Conservation (phyloP, 2,797 vertebrate species). For the Chloroceryle inda region DNA sequence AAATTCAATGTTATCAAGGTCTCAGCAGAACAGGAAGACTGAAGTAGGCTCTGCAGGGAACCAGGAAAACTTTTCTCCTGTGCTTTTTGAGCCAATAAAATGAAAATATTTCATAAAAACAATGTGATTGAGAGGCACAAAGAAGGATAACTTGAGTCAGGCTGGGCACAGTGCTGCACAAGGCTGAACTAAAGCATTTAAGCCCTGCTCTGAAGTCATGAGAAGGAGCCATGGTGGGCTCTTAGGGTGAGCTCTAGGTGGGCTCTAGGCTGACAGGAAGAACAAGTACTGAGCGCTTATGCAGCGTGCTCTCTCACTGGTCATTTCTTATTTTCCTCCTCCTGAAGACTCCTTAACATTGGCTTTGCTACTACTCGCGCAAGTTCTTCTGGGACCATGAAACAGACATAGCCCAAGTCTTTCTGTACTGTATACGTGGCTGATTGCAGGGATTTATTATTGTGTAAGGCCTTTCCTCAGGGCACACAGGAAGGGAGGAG, state of each 20-base stretch:
- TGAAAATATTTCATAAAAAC: not conserved
- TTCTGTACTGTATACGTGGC: not conserved
- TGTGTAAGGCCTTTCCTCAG: constrained; percentile 15
- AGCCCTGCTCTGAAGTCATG: not conserved
- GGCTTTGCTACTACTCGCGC: not conserved
- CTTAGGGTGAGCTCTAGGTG: not conserved
- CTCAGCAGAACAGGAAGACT: not conserved
- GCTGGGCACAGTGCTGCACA: not conserved
- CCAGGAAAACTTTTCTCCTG: not conserved
- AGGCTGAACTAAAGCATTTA: not conserved
- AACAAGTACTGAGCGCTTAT: not conserved
- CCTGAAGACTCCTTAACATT: not conserved
- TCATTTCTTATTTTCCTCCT: not conserved
- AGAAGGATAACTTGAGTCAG: not conserved
- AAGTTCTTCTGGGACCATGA: not conserved
- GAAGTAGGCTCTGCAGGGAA: not conserved
- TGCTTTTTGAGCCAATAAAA: not conserved
- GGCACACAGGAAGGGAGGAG: constrained; percentile 41
- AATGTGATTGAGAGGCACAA: not conserved
- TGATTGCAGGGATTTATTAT: constrained; percentile 15
- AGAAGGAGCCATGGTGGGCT: not conserved
- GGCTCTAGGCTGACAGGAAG: not conserved
- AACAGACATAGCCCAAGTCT: not conserved
- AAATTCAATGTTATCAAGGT: not conserved
- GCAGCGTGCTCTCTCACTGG: not conserved